Evolutionary conservation across 2,888 invertebrate species (phyloP).

Genomic region (Aspidiotus rigidus): DNA sequence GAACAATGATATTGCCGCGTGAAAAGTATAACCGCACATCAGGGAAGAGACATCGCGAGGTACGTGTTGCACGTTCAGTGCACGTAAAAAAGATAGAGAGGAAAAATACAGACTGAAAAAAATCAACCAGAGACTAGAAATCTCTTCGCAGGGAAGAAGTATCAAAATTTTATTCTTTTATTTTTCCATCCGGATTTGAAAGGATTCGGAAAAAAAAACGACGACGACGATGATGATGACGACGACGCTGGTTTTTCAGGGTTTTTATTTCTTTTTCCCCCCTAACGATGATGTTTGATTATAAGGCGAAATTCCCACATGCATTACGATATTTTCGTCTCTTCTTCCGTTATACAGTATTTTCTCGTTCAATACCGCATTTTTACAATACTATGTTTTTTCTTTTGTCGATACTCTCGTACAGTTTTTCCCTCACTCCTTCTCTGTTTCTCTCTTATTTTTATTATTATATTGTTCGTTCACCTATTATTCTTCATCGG

Average conservation of each 20-base stretch:
- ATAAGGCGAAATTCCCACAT: conserved; percentile 1
- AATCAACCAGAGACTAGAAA: too few relatives aligned
- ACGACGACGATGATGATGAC: too few relatives aligned
- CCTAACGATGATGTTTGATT: background rate
- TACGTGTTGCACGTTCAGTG: too few relatives aligned
- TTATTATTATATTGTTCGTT: background rate
- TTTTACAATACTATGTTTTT: background rate
- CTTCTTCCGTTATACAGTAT: background rate
- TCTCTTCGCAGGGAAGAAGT: background rate
- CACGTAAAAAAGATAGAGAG: too few relatives aligned
- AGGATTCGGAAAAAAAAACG: too few relatives aligned
- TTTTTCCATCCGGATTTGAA: background rate
- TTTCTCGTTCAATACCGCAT: background rate
- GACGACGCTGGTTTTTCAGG: background rate
- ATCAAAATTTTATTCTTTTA: conserved; percentile 2
- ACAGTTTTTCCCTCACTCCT: too few relatives aligned
- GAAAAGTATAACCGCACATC: too few relatives aligned
- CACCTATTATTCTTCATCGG: conserved; percentile 1
- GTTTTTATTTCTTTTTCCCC: conserved; percentile 2
- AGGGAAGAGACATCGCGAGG: too few relatives aligned
- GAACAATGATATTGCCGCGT: too few relatives aligned
- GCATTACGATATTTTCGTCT: background rate
- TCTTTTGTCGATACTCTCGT: background rate
- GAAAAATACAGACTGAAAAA: too few relatives aligned
- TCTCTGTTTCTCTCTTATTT: too few relatives aligned